Base-by-base conservation (phyloP, 1,140 invertebrate genomes). In the Potamilus streckersoni region DNA sequence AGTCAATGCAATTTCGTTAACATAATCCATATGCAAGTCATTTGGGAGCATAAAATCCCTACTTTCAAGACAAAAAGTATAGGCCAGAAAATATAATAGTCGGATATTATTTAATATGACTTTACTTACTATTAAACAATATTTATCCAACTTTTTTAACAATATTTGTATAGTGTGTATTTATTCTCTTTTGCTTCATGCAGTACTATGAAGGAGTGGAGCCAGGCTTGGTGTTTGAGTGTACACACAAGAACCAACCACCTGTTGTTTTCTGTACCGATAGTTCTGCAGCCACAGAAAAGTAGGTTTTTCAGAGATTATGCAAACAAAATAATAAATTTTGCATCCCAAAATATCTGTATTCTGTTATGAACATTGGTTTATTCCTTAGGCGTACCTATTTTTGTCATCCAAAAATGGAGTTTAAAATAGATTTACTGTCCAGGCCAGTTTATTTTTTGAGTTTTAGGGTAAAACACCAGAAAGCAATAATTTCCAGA, bases 211-310 rank as follows among this genome's bases (percentile, higher is more conserved):
- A 92, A 74, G 90, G 88, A 56, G 82, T 88, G 23, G 91, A 92
- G 70, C 83, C 85, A 2, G 86, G 87, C 67, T 86, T 91, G 49
- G 81, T 92, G 69, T 92, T 93, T 83, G 88, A 92, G 83, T 84
- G 92, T n/a, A 88, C 88, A 19, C 92, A 93, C 82, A 81, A 85
- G 59, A 90, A 90, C 59, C 91, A 91, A 71, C 81, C 83, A 20
- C 90, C 91, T 31, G 80, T 92, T 11, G 84, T 91, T 60, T 93
- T 93, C 84, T 23, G 83, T 13, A 84, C 81, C 14, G 81, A 83
- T 60, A 81, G 76, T 67, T 58, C 80, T 15, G 75, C 80, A 12
- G 80, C 84, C 17, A 85, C 81, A 27, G 80, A 79, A 57, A 87
- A 82, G 85, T 85, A 75, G 74, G 82, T 65, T 75, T 20, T 69